Conservation (phyloP, 64 coral and sea anemone genomes). For the Dendronephthya gigantea region DNA sequence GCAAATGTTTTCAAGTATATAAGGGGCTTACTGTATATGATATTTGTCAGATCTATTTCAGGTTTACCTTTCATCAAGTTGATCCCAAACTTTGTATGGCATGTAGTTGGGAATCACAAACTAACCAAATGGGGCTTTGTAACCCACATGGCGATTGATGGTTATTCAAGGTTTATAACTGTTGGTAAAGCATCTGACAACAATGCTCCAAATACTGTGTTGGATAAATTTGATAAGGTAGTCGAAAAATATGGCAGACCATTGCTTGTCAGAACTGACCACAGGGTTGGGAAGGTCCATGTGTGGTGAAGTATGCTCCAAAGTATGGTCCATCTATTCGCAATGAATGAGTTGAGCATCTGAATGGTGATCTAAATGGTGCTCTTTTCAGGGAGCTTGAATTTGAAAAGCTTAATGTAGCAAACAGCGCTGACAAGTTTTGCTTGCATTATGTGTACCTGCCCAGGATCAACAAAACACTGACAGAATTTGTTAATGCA, state of each 20-base stretch:
- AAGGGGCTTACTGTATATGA: no score
- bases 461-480: not conserved
- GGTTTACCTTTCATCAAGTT: no score
- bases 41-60: no score
- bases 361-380: not conserved
- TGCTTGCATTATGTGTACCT: conserved; percentile 1
- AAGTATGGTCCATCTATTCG: not conserved
- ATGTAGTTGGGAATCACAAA: not conserved
- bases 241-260: conserved; percentile 2
- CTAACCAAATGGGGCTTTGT: not conserved
- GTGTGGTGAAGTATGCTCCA: not conserved
- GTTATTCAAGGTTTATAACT: not conserved
- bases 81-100: not conserved
- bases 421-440: not conserved
- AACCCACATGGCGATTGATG: not conserved
- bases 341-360: not conserved
- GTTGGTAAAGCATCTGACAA: not conserved
- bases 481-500: not conserved
- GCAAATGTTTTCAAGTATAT: no score
- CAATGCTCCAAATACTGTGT: not conserved
- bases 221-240: not conserved
- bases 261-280: not conserved
- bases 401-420: not conserved
- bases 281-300: not conserved
- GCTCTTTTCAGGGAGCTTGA: not conserved